Percentiles rank a stretch among this genome's conserved stretches.
These are phyloP conservation scores for Pelvicachromis taeniatus DNA, from an alignment of 2,113 vertebrate species.

Conservation along the genomic window DNA sequence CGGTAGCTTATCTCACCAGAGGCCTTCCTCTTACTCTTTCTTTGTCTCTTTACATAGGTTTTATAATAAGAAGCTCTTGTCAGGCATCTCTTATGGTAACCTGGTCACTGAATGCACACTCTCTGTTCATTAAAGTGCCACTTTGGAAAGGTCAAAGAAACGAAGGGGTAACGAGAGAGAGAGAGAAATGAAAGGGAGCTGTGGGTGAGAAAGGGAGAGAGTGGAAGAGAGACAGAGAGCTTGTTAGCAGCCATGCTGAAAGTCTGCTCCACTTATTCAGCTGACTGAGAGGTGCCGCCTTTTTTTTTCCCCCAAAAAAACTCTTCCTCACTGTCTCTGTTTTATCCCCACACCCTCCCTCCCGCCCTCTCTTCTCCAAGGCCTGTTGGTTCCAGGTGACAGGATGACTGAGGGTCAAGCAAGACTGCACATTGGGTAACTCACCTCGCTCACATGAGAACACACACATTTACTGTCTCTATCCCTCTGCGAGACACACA, in stretches of 20 bases:
- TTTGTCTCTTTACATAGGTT: constrained; percentile 47
- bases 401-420: constrained; percentile 69
- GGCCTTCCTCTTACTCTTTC: constrained; percentile 9
- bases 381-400: constrained; percentile 71
- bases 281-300: constrained; percentile 54
- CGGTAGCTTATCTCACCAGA: constrained; percentile 40
- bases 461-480: constrained; percentile 48
- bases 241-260: constrained; percentile 68
- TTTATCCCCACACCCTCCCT: constrained; percentile 32
- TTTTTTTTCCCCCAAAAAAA: neutral
- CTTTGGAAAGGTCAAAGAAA: constrained; percentile 45
- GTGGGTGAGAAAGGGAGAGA: constrained; percentile 30
- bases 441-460: constrained; percentile 39
- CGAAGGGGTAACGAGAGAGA: constrained; percentile 34
- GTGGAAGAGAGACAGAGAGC: constrained; percentile 43
- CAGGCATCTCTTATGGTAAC: constrained; percentile 62
- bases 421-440: constrained; percentile 70
- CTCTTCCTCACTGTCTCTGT: constrained; percentile 37
- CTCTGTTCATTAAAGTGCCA: constrained; percentile 62
- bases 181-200: constrained; percentile 42
- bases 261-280: constrained; percentile 65
- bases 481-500: neutral
- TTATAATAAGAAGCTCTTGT: constrained; percentile 65
- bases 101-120: constrained; percentile 51
- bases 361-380: constrained; percentile 38